Base-by-base conservation (phyloP, 1,140 invertebrate species). In the Cydia amplana region DNA sequence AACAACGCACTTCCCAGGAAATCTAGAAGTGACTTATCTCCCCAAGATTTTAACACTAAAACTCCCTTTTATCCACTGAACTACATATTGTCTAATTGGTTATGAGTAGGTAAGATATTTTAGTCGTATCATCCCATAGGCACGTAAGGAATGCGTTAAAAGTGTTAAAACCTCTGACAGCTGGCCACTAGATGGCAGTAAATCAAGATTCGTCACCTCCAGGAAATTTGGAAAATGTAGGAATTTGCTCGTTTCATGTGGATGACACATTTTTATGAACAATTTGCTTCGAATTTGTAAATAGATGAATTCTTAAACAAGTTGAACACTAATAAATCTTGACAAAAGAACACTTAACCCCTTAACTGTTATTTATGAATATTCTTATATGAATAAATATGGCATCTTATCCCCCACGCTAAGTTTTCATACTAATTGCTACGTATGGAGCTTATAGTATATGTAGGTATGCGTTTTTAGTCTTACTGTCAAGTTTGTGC, bases 111-210 rank as follows among this genome's bases (percentile, higher is more conserved):
- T n/a, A n/a, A n/a, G n/a, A n/a, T n/a, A n/a, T 28, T 28, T n/a
- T 7, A 55, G 16, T 18, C 18, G 18, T 20, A 0, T 23, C 55
- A 60, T 60, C 55, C 18, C 18, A 60, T 60, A 10, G 55, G 55
- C 7, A n/a, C 55, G 18, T 7, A 12, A 23, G 10, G 55, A 23
- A 60, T 70, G 65, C 65, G 12, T 25, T 67, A 70, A 70, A 70
- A 40, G 14, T 40, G 2, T 23, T 65, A 67, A 67, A 67, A 36
- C n/a, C n/a, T n/a, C 28, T 70, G 65, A 43, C 36, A 70, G 65
- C n/a, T 36, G 64, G 64, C 16, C 64, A 16, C 64, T 67, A 67
- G 64, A 67, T 67, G 65, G 16, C 65, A 40, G 16, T 70, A 36
- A 18, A 70, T 40, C 32, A 40, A n/a, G 55, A 70, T 70, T 70